Evolutionary conservation across 2,113 vertebrate species (phyloP).

Genomic region (Opisthocomus hoazin): DNA sequence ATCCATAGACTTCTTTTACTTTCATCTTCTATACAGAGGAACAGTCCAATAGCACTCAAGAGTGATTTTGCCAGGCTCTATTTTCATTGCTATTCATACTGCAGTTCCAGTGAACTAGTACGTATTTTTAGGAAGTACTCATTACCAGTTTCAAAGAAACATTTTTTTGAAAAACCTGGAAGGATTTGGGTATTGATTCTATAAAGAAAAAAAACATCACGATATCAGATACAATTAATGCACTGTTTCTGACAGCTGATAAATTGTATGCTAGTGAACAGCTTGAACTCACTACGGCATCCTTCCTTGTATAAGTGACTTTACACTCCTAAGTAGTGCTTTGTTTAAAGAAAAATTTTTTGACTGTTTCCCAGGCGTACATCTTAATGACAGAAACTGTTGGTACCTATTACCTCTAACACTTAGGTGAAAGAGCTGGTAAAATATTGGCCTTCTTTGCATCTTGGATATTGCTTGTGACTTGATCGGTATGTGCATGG

Average conservation of each 20-base stretch:
- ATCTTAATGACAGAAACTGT: not conserved
- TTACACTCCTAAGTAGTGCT: not conserved
- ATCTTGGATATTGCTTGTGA: not conserved
- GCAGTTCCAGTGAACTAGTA: not conserved
- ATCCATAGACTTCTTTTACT: not conserved
- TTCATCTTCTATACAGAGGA: not conserved
- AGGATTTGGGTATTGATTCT: not conserved
- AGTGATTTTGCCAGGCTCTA: not conserved
- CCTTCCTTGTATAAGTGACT: not conserved
- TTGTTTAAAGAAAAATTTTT: not conserved
- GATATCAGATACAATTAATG: not conserved
- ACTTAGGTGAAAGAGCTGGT: not conserved
- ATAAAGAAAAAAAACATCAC: not conserved
- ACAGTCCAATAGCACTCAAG: not conserved
- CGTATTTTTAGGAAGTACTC: constrained; percentile 39
- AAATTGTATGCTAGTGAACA: not conserved
- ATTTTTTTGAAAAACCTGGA: not conserved
- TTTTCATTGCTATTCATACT: constrained; percentile 26
- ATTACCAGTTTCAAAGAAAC: constrained; percentile 2
- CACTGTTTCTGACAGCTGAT: not conserved
- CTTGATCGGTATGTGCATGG: not conserved
- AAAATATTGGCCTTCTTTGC: not conserved
- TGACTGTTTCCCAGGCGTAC: not conserved
- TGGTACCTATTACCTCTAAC: not conserved
- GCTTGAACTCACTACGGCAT: not conserved